These are phyloP conservation scores for Chaenogobius annularis DNA, from an alignment of 2,113 vertebrate species.

Conservation along the genomic window DNA sequence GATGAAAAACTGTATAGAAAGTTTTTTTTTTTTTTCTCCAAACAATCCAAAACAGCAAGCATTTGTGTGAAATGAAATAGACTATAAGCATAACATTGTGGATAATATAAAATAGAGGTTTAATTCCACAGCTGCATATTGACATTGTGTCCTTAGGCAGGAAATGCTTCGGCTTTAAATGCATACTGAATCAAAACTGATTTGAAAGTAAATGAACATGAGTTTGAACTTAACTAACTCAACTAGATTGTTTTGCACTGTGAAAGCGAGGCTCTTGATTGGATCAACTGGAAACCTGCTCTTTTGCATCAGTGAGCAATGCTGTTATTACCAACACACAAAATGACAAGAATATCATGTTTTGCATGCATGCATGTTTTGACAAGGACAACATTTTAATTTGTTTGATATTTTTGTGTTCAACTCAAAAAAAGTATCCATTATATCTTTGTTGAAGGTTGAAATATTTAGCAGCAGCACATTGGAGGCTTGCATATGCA, in stretches of 20 bases:
- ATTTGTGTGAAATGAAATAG: neutral
- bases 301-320: neutral
- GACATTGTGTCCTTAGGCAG: no score
- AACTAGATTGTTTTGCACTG: neutral
- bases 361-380: slow-evolving; percentile 11
- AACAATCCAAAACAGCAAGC: neutral
- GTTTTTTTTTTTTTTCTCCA: neutral
- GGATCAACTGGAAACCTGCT: neutral
- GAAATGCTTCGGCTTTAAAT: no score
- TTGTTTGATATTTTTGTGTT: slow-evolving; percentile 29
- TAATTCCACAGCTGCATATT: no score
- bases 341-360: slow-evolving; percentile 22
- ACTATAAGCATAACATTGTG: neutral
- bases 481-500: slow-evolving; percentile 53
- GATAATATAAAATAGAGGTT: neutral
- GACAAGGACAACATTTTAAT: slow-evolving; percentile 19
- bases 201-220: no score
- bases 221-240: no score
- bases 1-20: neutral
- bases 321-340: neutral
- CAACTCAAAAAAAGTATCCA: slow-evolving; percentile 25
- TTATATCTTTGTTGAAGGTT: slow-evolving; percentile 48
- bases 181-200: no score
- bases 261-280: no score
- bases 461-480: slow-evolving; percentile 48